These are phyloP conservation scores for Taenaris catops DNA, from an alignment of 2,888 invertebrate species.

Conservation along the genomic window DNA sequence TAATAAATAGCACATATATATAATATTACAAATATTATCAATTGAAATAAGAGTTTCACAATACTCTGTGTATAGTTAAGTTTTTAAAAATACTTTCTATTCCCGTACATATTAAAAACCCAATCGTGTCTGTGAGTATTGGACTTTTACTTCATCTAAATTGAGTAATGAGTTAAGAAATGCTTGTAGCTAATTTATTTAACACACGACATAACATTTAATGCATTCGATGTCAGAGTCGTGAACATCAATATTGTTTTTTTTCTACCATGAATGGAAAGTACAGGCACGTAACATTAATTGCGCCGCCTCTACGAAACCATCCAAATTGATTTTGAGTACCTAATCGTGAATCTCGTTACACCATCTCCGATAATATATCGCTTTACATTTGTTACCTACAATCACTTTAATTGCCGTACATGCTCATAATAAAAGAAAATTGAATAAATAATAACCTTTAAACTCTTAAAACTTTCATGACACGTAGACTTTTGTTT, in stretches of 20 bases:
- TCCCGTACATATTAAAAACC: too few relatives aligned
- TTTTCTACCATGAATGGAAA: conserved; percentile 49
- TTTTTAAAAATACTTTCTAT: too few relatives aligned
- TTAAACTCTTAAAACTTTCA: too few relatives aligned
- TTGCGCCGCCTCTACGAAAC: conserved; percentile 52
- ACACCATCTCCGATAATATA: conserved; percentile 53
- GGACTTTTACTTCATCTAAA: conserved; percentile 21
- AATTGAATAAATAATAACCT: too few relatives aligned
- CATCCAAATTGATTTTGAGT: conserved; percentile 65
- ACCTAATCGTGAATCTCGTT: conserved; percentile 50
- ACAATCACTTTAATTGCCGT: conserved; percentile 52
- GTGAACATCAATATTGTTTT: conserved; percentile 59
- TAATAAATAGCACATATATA: too few relatives aligned
- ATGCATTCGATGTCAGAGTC: conserved; percentile 55
- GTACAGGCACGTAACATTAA: conserved; percentile 62
- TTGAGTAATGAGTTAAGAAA: conserved; percentile 32
- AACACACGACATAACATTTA: conserved; percentile 54
- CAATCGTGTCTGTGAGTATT: conserved; percentile 14
- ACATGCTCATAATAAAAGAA: too few relatives aligned
- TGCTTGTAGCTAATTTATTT: conserved; percentile 53
- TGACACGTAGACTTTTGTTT: too few relatives aligned
- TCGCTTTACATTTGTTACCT: conserved; percentile 47
- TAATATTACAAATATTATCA: too few relatives aligned
- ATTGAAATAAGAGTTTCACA: too few relatives aligned
- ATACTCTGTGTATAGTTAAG: too few relatives aligned